Evolutionary conservation across 2,113 vertebrate species (phyloP).

Genomic region (Motacilla alba): DNA sequence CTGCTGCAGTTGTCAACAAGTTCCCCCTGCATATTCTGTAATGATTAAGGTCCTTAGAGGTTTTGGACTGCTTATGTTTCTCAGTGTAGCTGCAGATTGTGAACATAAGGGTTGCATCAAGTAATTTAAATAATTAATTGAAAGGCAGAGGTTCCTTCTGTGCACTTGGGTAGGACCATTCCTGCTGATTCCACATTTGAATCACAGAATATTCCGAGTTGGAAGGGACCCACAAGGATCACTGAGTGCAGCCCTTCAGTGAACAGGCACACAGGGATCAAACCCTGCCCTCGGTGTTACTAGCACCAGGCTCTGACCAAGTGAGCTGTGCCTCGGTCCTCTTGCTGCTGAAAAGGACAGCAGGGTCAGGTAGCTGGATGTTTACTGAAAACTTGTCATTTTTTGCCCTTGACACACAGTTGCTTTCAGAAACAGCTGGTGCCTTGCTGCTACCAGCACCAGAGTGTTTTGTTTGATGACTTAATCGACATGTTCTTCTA

Average conservation of each 20-base stretch:
- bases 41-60: slow-evolving; percentile 6
- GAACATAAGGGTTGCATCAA: slow-evolving; percentile 42
- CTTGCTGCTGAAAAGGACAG: not conserved
- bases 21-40: not conserved
- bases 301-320: not conserved
- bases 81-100: slow-evolving; percentile 14
- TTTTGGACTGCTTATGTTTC: slow-evolving; percentile 20
- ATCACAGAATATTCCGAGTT: too few species aligned
- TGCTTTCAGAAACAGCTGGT: slow-evolving; percentile 19
- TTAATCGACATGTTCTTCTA: not conserved
- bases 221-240: not conserved
- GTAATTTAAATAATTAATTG: slow-evolving; percentile 34
- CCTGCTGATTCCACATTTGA: not conserved
- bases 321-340: not conserved
- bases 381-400: not conserved
- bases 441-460: not conserved
- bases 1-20: slow-evolving; percentile 15
- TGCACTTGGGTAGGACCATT: not conserved
- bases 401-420: not conserved
- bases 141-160: slow-evolving; percentile 11
- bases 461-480: not conserved
- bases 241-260: not conserved
- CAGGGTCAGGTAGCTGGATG: not conserved
- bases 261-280: not conserved
- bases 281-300: not conserved